Evolutionary conservation across 2,797 vertebrate species (phyloP), one percentile per base, ranked within the genome.

Genomic region (Psittacula echo): DNA sequence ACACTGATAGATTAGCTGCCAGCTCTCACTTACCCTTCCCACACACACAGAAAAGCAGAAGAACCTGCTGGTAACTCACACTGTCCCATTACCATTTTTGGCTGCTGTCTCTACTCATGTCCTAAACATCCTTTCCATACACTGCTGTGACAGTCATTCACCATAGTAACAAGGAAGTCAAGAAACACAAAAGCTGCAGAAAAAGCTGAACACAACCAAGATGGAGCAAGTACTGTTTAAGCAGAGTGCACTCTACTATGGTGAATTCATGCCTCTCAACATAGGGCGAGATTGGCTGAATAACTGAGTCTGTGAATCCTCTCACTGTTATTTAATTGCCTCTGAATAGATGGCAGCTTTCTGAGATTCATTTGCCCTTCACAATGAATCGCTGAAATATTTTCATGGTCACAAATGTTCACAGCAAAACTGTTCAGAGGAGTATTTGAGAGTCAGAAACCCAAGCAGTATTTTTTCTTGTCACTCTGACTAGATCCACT

Each of bases 321-420:
- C 64, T 81, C 8, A 0, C 65, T 23, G 11, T 48, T 74, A 74
- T 64, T 93, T 94, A 90, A 94, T 91, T 93, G 84, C 75, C 67
- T 91, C 77, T 82, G 77, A 82, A 85, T 91, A 88, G 90, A 87
- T 64, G 67, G 77, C 64, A 85, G 80, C 89, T 95, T 87, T 83
- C 82, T 89, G 78, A 93, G 82, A 81, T 84, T 88, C 85, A 37
- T 92, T 85, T 91, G 91, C 91, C 89, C 73, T 92, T 90, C 89
- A 42, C 66, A 65, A 4, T 81, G 91, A 87, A 94, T 92, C 89
- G 50, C 89, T 89, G 93, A 81, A 93, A 94, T 84, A 68, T 85
- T 94, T 93, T 93, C 76, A 30, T n/a, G 66, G 79, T 93, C 89
- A 91, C 70, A 91, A 90, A 75, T 58, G 53, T 81, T 93, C 91